Percentiles rank a stretch among this genome's conserved stretches.
phyloP scores from a whole-genome alignment of 1,140 invertebrate species.

The Diachasma alloeum region DNA sequence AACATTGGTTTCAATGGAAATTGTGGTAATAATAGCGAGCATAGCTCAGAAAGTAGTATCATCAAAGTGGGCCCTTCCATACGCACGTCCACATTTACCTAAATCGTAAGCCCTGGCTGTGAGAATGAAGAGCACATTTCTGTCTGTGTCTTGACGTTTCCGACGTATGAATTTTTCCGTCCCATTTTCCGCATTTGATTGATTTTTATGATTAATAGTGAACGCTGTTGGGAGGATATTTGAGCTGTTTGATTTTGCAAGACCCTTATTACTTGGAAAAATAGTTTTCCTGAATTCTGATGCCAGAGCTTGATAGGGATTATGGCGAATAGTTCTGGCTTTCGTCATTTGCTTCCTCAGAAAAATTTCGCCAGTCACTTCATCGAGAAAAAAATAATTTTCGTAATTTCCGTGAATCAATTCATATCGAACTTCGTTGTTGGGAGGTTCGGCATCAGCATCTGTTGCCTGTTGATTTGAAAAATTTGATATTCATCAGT shows the following conservation, averaged over 20 bases:
- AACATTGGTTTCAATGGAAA: too few relatives aligned
- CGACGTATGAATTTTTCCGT: slow-evolving; percentile 44
- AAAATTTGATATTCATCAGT: slow-evolving; percentile 16
- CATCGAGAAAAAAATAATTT: slow-evolving; percentile 81
- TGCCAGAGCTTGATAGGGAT: slow-evolving; percentile 30
- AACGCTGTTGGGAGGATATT: neutral
- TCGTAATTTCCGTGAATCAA: slow-evolving; percentile 81
- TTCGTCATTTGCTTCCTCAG: slow-evolving; percentile 65
- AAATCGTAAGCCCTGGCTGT: slow-evolving; percentile 81
- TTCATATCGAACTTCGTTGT: slow-evolving; percentile 87
- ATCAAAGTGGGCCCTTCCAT: too few relatives aligned
- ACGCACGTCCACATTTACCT: too few relatives aligned
- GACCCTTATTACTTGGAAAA: slow-evolving; percentile 30
- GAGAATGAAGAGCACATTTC: slow-evolving; percentile 70
- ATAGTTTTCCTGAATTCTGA: slow-evolving; percentile 21
- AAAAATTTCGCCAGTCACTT: slow-evolving; percentile 75
- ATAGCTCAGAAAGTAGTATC: too few relatives aligned
- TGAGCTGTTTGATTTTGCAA: slow-evolving; percentile 43
- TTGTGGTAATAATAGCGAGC: too few relatives aligned
- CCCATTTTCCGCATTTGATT: slow-evolving; percentile 18
- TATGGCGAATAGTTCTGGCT: slow-evolving; percentile 49
- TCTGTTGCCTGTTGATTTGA: slow-evolving; percentile 72
- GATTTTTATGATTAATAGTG: neutral
- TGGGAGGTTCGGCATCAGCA: slow-evolving; percentile 83
- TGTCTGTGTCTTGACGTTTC: slow-evolving; percentile 53